phyloP scores from a whole-genome alignment of 2,797 vertebrate genomes.

The Mormyrops attenuatus region DNA sequence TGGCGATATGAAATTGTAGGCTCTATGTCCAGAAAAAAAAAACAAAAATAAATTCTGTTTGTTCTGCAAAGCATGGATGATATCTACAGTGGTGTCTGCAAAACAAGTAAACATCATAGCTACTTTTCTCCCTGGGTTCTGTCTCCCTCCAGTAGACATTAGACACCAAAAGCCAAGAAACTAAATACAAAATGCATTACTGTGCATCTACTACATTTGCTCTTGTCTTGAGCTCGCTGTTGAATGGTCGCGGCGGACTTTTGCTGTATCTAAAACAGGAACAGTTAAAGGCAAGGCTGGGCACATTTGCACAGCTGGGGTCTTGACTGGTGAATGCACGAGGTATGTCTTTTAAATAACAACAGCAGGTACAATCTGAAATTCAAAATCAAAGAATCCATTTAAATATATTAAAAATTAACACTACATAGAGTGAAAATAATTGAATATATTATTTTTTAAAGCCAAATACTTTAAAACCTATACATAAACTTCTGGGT shows the following conservation, averaged over 20 bases:
- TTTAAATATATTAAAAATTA: conserved; percentile 1
- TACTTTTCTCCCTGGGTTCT: not conserved
- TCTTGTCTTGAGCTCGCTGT: not conserved
- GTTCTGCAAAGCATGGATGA: not conserved
- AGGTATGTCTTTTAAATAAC: not conserved
- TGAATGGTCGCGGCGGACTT: not conserved
- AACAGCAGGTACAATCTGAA: conserved; percentile 1
- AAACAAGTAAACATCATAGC: not conserved
- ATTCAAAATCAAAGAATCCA: not conserved
- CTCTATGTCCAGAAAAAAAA: not conserved
- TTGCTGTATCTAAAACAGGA: not conserved
- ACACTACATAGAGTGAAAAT: not conserved
- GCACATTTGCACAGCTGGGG: not conserved
- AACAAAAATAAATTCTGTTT: not conserved
- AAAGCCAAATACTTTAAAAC: not conserved
- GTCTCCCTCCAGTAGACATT: not conserved
- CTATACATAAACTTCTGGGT: not conserved
- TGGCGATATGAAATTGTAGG: not conserved
- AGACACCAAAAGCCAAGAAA: not conserved
- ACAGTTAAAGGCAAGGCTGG: not conserved
- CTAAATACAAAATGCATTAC: not conserved
- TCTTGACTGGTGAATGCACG: not conserved
- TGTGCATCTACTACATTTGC: not conserved
- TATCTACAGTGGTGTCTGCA: not conserved
- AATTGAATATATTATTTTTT: not conserved